Conservation (phyloP, 2,113 vertebrate species). For the Mobula birostris region DNA sequence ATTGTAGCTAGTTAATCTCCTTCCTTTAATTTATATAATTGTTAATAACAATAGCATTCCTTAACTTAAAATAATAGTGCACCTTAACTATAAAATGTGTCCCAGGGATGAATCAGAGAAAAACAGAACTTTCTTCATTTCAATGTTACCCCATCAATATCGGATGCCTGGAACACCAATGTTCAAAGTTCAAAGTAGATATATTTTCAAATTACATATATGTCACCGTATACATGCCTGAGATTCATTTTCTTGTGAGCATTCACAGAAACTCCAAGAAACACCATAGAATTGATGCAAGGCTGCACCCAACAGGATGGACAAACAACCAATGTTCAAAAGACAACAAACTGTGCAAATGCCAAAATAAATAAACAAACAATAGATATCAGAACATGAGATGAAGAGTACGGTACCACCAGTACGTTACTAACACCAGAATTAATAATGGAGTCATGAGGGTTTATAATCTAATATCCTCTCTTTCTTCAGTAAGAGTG, state of each 20-base stretch:
- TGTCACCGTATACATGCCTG: too few relatives aligned
- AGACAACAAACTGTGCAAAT: too few relatives aligned
- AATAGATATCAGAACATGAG: too few relatives aligned
- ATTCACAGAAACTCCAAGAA: too few relatives aligned
- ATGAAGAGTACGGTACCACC: background rate
- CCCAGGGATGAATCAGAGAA: background rate
- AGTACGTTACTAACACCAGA: background rate
- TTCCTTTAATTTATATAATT: background rate
- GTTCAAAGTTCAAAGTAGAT: too few relatives aligned
- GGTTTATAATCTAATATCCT: background rate
- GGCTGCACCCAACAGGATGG: too few relatives aligned
- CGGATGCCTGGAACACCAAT: background rate
- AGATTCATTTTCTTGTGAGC: too few relatives aligned
- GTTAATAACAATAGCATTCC: background rate
- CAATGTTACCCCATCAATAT: background rate
- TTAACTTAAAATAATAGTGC: background rate
- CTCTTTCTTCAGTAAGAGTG: background rate
- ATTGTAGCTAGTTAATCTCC: background rate
- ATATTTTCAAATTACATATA: too few relatives aligned
- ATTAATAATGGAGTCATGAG: background rate
- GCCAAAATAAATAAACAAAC: too few relatives aligned
- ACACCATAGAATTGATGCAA: too few relatives aligned
- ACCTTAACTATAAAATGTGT: background rate
- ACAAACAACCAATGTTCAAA: too few relatives aligned
- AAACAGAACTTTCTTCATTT: background rate